These are phyloP conservation scores for Diorhabda sublineata DNA, from an alignment of 1,140 invertebrate genomes.

Conservation along the genomic window DNA sequence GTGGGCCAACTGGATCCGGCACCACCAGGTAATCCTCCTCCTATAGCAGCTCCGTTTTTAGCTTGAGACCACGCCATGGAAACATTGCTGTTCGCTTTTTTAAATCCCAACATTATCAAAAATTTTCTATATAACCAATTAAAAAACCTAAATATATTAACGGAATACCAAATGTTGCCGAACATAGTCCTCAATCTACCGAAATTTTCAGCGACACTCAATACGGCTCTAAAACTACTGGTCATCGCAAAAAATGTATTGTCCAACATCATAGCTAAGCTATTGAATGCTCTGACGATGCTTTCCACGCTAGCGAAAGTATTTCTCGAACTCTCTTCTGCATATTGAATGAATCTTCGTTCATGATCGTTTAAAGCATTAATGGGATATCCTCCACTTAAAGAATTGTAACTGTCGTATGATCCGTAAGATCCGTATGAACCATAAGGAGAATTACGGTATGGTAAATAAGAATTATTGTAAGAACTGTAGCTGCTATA, in stretches of 20 bases:
- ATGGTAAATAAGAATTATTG: slow-evolving; percentile 4
- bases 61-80: slow-evolving; percentile 57
- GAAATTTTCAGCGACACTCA: slow-evolving; percentile 94
- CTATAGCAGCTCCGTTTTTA: slow-evolving; percentile 51
- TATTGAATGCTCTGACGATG: slow-evolving; percentile 84
- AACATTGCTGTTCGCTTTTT: slow-evolving; percentile 33
- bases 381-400: slow-evolving; percentile 45
- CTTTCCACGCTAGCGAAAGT: slow-evolving; percentile 94
- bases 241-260: slow-evolving; percentile 93
- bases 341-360: slow-evolving; percentile 74
- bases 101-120: slow-evolving; percentile 62
- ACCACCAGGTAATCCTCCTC: slow-evolving; percentile 45
- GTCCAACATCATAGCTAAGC: slow-evolving; percentile 94
- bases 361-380: slow-evolving; percentile 57
- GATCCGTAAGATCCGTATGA: slow-evolving; percentile 34
- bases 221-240: slow-evolving; percentile 89
- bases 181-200: slow-evolving; percentile 76
- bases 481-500: slow-evolving; percentile 18
- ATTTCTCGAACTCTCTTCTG: slow-evolving; percentile 84
- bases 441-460: slow-evolving; percentile 6
- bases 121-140: slow-evolving; percentile 77
- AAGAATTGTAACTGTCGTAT: slow-evolving; percentile 40
- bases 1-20: slow-evolving; percentile 62
- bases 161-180: slow-evolving; percentile 76
- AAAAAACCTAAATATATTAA: slow-evolving; percentile 74